Base-by-base conservation (phyloP, 53 echinoderm and acorn worm genomes). In the Patiria pectinifera region DNA sequence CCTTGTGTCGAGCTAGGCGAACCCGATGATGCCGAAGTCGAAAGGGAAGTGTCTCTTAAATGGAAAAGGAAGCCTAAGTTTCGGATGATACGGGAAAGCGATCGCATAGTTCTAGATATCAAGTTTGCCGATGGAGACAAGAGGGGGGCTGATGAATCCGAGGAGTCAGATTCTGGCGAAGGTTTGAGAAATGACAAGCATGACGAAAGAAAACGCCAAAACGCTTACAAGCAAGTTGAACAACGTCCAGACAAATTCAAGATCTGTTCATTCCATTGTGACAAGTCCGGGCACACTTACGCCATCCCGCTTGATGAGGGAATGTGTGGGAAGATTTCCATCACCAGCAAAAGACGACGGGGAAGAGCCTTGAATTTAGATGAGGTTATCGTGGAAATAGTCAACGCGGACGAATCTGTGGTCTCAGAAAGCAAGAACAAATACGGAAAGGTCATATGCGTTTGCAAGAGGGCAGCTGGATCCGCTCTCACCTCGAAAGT, bases 311-410 rank as follows among this genome's bases (percentile, higher is more conserved):
- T 94, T n/a, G 59, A 82, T 4, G 94, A 94, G 49, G 78, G 45
- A 15, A 25, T 24, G 16, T 53, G 80, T 45, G 85, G 62, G 10
- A 69, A 49, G 22, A 93, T 93, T 14, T 80, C 69, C 23, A 95
- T 97, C 46, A 94, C 91, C 18, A 97, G 91, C 59, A 94, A 94
- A 71, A 85, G 89, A 49, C 84, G 93, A 15, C 59, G 97, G 63
- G 97, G 93, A 8, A 93, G 91, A 63, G 96, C 97, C n/a, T 59
- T 98, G 66, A 94, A 96, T 87, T 87, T 91, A 45, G 97, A 97
- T 66, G 95, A 96, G 87, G 97, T 97, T 58, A 78, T 95, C 3
- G 91, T 97, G 46, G 96, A 97, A 60, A 95, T 97, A 75, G 16
- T 95, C 2, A 87, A 59, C 22, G 81, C 21, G 4, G 85, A 84